These are phyloP conservation scores for Myotis yumanensis DNA, from an alignment of 2,113 vertebrate species.

Conservation along the genomic window DNA sequence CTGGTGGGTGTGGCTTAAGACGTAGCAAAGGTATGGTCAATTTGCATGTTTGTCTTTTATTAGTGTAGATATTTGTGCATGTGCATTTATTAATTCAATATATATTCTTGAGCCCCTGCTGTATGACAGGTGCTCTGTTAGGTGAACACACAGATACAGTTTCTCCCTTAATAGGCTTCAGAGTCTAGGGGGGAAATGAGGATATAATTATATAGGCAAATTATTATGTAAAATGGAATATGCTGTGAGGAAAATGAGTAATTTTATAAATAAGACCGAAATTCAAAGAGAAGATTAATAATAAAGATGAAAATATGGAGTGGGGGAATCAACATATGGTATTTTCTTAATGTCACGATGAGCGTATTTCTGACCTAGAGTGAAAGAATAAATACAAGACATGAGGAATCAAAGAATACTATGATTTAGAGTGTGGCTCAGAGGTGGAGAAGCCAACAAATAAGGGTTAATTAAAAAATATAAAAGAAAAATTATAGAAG, in stretches of 20 bases:
- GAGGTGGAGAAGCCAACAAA: background rate
- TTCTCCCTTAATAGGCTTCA: background rate
- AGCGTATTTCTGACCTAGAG: background rate
- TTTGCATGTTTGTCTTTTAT: no score
- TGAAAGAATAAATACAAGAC: background rate
- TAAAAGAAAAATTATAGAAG: background rate
- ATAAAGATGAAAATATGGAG: background rate
- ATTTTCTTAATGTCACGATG: background rate
- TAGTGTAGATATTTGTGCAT: background rate
- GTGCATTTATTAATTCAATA: background rate
- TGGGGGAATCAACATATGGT: background rate
- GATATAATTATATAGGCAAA: background rate
- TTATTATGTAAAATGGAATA: background rate
- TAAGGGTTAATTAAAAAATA: background rate
- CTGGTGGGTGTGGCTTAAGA: no score
- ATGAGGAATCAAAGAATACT: background rate
- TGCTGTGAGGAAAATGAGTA: constrained; percentile 30
- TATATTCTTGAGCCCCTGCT: background rate
- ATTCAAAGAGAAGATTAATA: background rate
- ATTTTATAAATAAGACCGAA: background rate
- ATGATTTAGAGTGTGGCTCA: background rate
- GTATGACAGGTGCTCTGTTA: background rate
- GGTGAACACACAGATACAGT: background rate
- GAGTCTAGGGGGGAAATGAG: background rate
- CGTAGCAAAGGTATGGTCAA: no score